Base-by-base conservation (phyloP, 37 sponge, comb jelly and placozoan genomes). In the Aplysina aerophoba region DNA sequence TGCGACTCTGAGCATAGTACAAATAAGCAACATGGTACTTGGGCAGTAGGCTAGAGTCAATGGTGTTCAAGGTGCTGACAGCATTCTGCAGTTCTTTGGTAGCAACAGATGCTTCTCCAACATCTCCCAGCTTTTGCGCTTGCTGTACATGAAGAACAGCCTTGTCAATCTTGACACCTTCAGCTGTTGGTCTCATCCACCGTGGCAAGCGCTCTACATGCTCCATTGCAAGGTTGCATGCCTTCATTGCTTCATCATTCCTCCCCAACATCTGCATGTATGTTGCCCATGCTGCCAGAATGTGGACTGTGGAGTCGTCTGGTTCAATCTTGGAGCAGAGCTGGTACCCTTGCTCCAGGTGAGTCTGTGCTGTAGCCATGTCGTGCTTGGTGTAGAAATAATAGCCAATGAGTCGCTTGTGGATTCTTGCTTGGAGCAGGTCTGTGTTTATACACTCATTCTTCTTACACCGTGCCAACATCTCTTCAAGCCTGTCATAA, bases 141-240 rank as follows among this genome's bases (percentile, higher is more conserved):
- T 16, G 28, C 17, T 69, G 71, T 31, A 69, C 33, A 6, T 69
- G 71, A 1, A 69, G 34, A 16, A 31, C 35, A 30, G 71, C 71
- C 34, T 69, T 69, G 71, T 69, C 71, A 17, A 69, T 69, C 71
- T 69, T 69, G 17, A 69, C 71, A 34, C 71, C 71, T 30, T 69
- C 71, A 69, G 34, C 71, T 35, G 34, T 30, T 31, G 71, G 71
- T 30, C 34, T 69, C 71, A 69, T 69, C 71, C 71, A 69, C 30
- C 15, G 17, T n/a, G 71, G 71, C 17, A 69, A 31, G 17, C 71
- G 27, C 34, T 69, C 71, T 30, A 35, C 71, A 69, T 69, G 71
- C 28, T 69, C 71, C 17, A 69, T 35, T 1, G 71, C 71, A n/a
- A 69, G 71, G 27, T 31, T 30, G 34, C 28, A 69, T 30, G 71